These are phyloP conservation scores for Andrena fulva DNA, from an alignment of 2,888 invertebrate species.

Conservation along the genomic window DNA sequence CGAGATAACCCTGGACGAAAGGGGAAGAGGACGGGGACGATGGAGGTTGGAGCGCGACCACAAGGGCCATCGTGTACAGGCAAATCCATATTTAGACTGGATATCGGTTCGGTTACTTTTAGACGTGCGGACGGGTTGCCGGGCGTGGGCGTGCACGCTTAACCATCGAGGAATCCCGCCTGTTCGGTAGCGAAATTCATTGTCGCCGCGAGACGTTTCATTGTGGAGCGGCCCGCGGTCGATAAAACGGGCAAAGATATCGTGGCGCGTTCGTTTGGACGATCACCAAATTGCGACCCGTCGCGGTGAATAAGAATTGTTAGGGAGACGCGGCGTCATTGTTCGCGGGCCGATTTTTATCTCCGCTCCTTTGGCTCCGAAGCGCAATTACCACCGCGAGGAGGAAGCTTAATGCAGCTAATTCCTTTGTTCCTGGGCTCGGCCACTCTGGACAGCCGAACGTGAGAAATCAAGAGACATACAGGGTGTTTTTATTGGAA, in stretches of 20 bases:
- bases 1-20: slow-evolving; percentile 5
- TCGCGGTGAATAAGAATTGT: slow-evolving; percentile 4
- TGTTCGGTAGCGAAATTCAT: slow-evolving; percentile 38
- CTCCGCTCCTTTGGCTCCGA: too few species aligned
- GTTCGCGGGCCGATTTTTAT: neutral
- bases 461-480: too few species aligned
- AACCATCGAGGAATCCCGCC: slow-evolving; percentile 29
- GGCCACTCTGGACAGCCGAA: too few species aligned
- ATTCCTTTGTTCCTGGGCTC: too few species aligned
- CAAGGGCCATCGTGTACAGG: slow-evolving; percentile 32
- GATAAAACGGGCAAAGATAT: slow-evolving; percentile 6
- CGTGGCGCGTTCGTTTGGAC: slow-evolving; percentile 9
- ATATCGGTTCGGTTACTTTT: slow-evolving; percentile 55
- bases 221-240: neutral
- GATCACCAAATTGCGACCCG: slow-evolving; percentile 5
- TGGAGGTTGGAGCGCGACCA: slow-evolving; percentile 10
- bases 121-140: slow-evolving; percentile 39
- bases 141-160: slow-evolving; percentile 39
- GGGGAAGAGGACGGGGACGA: neutral
- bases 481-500: too few species aligned
- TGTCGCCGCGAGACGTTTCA: slow-evolving; percentile 1
- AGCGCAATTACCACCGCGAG: too few species aligned
- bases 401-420: too few species aligned
- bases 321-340: neutral
- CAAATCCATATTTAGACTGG: slow-evolving; percentile 63